Evolutionary conservation across 2,797 vertebrate species (phyloP).

Genomic region (Anableps anableps): DNA sequence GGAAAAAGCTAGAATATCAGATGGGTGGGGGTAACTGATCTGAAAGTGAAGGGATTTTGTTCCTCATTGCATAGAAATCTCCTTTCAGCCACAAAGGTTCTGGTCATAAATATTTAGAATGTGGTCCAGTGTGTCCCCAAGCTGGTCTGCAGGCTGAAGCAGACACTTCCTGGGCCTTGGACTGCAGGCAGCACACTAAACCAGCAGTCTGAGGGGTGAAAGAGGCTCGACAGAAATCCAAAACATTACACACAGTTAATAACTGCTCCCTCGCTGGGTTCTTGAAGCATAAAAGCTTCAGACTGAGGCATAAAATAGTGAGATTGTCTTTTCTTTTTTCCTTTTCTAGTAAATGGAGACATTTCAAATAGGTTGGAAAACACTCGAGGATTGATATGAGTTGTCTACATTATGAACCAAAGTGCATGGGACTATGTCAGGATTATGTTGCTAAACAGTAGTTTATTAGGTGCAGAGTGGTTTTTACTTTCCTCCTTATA

Average conservation of each 20-base stretch:
- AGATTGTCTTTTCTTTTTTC: too few relatives aligned
- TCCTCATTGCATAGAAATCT: constrained; percentile 25
- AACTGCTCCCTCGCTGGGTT: too few relatives aligned
- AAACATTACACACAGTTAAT: constrained; percentile 27
- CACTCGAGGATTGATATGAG: too few relatives aligned
- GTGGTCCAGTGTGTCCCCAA: constrained; percentile 37
- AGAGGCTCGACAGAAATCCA: constrained; percentile 5
- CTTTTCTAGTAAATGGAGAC: too few relatives aligned
- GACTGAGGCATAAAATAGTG: too few relatives aligned
- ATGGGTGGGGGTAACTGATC: neutral
- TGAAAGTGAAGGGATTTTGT: constrained; percentile 9
- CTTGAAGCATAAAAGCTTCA: too few relatives aligned
- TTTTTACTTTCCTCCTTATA: too few relatives aligned
- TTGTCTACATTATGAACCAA: too few relatives aligned
- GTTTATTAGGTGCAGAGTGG: too few relatives aligned
- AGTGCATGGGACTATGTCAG: too few relatives aligned
- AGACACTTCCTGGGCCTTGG: constrained; percentile 40
- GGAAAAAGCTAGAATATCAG: constrained; percentile 10
- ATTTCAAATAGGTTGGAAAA: too few relatives aligned
- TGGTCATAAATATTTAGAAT: constrained; percentile 61
- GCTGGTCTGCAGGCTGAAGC: constrained; percentile 60
- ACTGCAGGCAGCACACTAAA: constrained; percentile 11
- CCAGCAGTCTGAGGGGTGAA: constrained; percentile 5
- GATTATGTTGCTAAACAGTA: too few relatives aligned
- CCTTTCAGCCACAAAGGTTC: constrained; percentile 48